Evolutionary conservation across 2,113 vertebrate genomes (phyloP).

Genomic region (Oreochromis spilurus): DNA sequence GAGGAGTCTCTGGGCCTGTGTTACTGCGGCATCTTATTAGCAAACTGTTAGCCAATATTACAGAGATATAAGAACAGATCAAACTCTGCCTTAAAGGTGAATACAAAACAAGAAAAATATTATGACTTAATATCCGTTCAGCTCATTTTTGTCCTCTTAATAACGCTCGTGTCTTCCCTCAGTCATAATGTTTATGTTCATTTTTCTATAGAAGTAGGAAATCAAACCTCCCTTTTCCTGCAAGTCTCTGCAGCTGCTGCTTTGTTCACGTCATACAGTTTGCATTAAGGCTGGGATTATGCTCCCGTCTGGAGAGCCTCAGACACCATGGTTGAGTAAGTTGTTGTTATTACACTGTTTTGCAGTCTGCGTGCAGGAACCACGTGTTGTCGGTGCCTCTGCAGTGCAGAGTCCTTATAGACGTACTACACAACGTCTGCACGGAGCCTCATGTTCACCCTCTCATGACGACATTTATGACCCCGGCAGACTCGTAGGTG

Average conservation of each 20-base stretch:
- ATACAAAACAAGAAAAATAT: neutral
- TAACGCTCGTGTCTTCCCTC: neutral
- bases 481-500: neutral
- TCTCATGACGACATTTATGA: neutral
- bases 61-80: neutral
- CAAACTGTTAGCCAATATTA: neutral
- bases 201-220: neutral
- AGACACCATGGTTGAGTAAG: neutral
- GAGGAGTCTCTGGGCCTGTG: neutral
- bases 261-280: neutral
- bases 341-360: neutral
- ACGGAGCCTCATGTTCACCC: neutral
- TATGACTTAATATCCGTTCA: neutral
- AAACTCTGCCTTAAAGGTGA: neutral
- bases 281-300: neutral
- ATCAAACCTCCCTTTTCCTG: neutral
- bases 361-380: neutral
- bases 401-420: neutral
- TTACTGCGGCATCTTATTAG: accelerated
- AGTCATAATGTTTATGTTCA: neutral
- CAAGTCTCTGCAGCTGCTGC: neutral
- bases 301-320: neutral
- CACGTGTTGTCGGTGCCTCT: neutral
- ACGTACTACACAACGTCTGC: neutral
- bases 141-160: neutral